These are phyloP conservation scores for Bufo gargarizans DNA, from an alignment of 2,113 vertebrate species.

Conservation along the genomic window DNA sequence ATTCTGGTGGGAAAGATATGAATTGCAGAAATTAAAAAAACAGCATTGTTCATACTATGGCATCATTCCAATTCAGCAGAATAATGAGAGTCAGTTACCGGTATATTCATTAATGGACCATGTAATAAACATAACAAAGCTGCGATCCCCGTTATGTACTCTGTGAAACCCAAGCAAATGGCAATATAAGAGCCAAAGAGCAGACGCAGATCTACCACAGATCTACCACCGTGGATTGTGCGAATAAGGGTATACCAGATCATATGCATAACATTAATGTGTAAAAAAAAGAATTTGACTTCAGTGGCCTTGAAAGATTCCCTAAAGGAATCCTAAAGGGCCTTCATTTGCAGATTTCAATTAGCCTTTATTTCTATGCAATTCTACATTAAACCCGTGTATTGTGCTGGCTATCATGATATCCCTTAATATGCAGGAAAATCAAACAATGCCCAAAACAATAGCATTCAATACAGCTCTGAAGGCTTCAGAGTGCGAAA, in stretches of 20 bases:
- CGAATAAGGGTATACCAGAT: slow-evolving; percentile 20
- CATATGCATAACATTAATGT: slow-evolving; percentile 47
- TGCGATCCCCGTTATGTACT: background rate
- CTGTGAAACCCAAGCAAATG: background rate
- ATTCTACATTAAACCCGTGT: slow-evolving; percentile 48
- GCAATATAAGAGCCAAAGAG: background rate
- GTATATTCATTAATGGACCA: background rate
- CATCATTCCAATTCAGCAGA: background rate
- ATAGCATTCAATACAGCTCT: slow-evolving; percentile 27
- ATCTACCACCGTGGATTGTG: background rate
- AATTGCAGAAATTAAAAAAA: background rate
- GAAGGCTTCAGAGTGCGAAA: slow-evolving; percentile 12
- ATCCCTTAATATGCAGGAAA: slow-evolving; percentile 36
- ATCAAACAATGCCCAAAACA: slow-evolving; percentile 42
- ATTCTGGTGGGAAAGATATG: background rate
- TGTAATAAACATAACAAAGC: background rate
- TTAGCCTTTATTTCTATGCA: slow-evolving; percentile 51
- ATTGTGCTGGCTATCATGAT: slow-evolving; percentile 40
- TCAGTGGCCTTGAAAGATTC: slow-evolving; percentile 55
- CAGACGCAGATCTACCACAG: background rate
- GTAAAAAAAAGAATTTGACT: slow-evolving; percentile 37
- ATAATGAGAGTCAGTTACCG: background rate
- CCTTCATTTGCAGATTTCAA: slow-evolving; percentile 53
- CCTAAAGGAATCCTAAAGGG: slow-evolving; percentile 36
- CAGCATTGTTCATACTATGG: background rate